Conservation (phyloP, 2,797 vertebrate species). For the Macrochelys suwanniensis region DNA sequence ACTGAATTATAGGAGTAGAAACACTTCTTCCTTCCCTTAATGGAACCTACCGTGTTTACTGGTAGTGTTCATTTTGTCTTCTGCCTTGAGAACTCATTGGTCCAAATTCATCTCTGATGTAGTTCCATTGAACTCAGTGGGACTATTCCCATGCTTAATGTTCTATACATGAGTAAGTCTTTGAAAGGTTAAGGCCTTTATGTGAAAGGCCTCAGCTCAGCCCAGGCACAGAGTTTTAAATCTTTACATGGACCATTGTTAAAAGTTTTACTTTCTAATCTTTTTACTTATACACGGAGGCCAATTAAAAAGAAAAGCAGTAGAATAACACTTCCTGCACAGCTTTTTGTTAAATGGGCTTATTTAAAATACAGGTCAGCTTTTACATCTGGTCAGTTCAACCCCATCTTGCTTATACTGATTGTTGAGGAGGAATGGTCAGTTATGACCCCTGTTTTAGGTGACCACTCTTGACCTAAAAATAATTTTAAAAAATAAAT, state of each 20-base stretch:
- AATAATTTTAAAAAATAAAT: not conserved
- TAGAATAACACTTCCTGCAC: not conserved
- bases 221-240: not conserved
- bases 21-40: accelerated
- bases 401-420: not conserved
- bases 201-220: not conserved
- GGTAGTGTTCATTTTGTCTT: not conserved
- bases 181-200: not conserved
- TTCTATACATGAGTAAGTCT: not conserved
- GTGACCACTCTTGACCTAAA: not conserved
- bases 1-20: not conserved
- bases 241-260: not conserved
- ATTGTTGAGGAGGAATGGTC: not conserved
- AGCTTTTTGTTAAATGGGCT: not conserved
- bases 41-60: not conserved
- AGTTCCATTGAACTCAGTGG: not conserved
- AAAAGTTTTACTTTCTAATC: not conserved
- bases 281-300: not conserved
- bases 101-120: not conserved
- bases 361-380: not conserved
- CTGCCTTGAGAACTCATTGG: not conserved
- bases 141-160: not conserved
- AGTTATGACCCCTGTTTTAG: not conserved
- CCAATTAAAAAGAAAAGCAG: not conserved
- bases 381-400: not conserved